Evolutionary conservation across 2,797 vertebrate species (phyloP), one percentile per base, ranked within the genome.

Genomic region (Eremophila alpestris): DNA sequence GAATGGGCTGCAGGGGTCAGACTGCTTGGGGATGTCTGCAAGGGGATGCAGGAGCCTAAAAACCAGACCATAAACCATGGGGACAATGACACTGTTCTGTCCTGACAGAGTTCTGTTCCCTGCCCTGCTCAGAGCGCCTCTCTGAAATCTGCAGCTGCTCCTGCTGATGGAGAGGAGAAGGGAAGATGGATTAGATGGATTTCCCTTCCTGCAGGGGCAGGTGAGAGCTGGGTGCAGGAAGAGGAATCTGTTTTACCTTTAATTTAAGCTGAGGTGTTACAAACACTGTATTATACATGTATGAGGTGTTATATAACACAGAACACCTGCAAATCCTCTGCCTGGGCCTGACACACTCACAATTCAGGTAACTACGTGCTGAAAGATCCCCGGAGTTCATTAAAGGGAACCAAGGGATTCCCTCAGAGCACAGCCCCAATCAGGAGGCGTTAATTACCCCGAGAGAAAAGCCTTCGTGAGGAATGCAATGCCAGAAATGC

Each of bases 401-500:
- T n/a, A n/a, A 30, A 76, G 36, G 51, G 68, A 14, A 41, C 5
- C 34, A 8, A 36, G 26, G 56, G 49, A 62, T 84, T 49, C 70
- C 60, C 40, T 40, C 32, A 10, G 68, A 69, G 55, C 65, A 43
- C 43, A 63, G 6, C 15, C 30, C 46, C 32, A 48, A 1, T 3
- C 30, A n/a, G 59, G 34, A 36, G 26, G n/a, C 0, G 0, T 49
- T 40, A 21, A 12, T 54, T 14, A 58, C 8, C 10, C 29, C 4
- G 21, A 55, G 52, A 29, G 43, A 45, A 83, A 60, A 80, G 64
- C 49, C 54, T 13, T 46, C 34, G 20, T 20, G 8, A 71, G 69
- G 93, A 93, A 62, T 68, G 73, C 62, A 87, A 65, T 86, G 80
- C 26, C 34, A 91, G 83, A 77, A 95, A 95, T 95, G 95, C 8